phyloP scores from a whole-genome alignment of 2,888 invertebrate genomes.

The Prenolepis imparis region DNA sequence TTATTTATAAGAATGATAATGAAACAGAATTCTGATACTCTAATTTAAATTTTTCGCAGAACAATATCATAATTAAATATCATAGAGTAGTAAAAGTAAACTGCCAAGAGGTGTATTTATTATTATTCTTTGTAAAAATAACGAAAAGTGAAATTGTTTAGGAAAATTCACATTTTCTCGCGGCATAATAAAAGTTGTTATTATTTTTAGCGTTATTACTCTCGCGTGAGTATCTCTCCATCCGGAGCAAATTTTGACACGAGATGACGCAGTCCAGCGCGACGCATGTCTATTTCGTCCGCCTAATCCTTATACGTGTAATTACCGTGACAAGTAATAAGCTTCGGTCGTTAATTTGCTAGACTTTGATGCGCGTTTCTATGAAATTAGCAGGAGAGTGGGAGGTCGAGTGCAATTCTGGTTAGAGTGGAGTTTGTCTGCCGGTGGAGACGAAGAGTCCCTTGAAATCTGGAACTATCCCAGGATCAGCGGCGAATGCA shows the following conservation, averaged over 20 bases:
- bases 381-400: slow-evolving; percentile 69
- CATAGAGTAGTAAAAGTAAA: not conserved
- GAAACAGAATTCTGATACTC: not conserved
- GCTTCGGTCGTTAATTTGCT: slow-evolving; percentile 67
- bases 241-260: slow-evolving; percentile 3
- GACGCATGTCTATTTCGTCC: slow-evolving; percentile 8
- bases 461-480: slow-evolving; percentile 66
- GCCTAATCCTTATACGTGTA: slow-evolving; percentile 51
- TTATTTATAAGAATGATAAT: not conserved
- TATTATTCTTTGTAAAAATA: slow-evolving; percentile 30
- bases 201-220: slow-evolving; percentile 41
- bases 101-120: not conserved
- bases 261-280: not conserved
- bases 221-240: not conserved
- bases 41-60: not conserved
- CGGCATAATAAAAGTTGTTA: slow-evolving; percentile 30
- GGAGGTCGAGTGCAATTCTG: slow-evolving; percentile 68
- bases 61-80: not conserved
- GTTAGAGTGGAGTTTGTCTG: slow-evolving; percentile 58
- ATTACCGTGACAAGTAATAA: slow-evolving; percentile 65
- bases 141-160: slow-evolving; percentile 16
- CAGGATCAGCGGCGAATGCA: slow-evolving; percentile 67
- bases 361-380: slow-evolving; percentile 72
- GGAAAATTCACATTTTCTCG: not conserved
- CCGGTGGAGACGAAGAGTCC: slow-evolving; percentile 54